These are phyloP conservation scores for Phyllostomus hastatus DNA, from an alignment of 2,113 vertebrate species.

Conservation along the genomic window DNA sequence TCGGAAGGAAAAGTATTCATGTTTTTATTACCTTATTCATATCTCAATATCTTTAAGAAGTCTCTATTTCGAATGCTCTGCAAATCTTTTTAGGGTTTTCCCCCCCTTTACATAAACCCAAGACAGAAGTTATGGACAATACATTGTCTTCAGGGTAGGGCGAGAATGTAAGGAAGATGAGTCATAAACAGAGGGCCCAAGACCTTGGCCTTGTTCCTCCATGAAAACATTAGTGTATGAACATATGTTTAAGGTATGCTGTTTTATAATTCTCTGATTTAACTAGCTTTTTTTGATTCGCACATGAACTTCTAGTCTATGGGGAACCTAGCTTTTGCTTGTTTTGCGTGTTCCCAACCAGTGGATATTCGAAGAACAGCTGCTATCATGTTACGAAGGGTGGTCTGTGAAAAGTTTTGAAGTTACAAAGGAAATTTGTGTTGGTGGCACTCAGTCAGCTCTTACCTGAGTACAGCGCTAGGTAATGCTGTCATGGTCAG, in stretches of 20 bases:
- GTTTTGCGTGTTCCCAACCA: not conserved
- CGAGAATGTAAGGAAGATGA: not conserved
- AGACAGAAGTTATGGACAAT: not conserved
- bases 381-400: not conserved
- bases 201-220: not conserved
- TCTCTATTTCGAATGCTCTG: not conserved
- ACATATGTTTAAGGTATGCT: not conserved
- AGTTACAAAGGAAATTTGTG: not conserved
- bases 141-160: not conserved
- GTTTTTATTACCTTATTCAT: not conserved
- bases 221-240: not conserved
- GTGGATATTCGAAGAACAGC: not conserved
- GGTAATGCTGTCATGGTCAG: not conserved
- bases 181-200: not conserved
- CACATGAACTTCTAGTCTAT: not conserved
- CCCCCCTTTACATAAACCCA: not conserved
- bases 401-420: not conserved
- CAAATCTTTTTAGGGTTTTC: not conserved
- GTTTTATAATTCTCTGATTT: not conserved
- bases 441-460: not conserved
- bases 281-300: not conserved
- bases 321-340: not conserved
- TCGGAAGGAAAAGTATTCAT: not conserved
- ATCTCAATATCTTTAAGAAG: not conserved
- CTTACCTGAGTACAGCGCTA: not conserved